Evolutionary conservation across 1,140 invertebrate genomes (phyloP), one percentile per base, ranked within the genome.

Genomic region (Marisa cornuarietis): DNA sequence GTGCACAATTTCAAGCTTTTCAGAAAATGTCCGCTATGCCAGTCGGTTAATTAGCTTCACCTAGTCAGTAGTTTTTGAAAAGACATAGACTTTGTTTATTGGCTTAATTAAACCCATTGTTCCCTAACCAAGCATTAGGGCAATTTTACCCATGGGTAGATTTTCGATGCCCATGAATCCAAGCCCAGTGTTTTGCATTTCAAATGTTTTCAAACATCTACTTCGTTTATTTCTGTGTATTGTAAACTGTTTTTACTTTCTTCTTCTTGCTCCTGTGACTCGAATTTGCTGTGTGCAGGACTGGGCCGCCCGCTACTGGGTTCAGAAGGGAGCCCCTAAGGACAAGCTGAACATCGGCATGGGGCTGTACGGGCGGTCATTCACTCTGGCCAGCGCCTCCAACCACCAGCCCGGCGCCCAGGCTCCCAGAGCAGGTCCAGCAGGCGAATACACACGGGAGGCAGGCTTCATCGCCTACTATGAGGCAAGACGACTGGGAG

Each of bases 341-440:
- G 95, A 97, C 85, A 99, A 99, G 91, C 92, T 99, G 72, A 94
- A 99, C 77, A 96, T 99, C 87, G 98, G 98, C 83, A 96, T 99
- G 95, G 95, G 97, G 4, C 58, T 85, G 24, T 89, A 87, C 76
- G 88, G 84, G 8, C 78, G 85, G 0, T 77, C 83, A 7, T 89
- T 87, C 73, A 85, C 83, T 0, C 79, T 89, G 54, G 69, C 72
- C 24, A 72, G 79, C 18, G 24, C 82, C 9, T 76, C 79, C 49
- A 68, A 83, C 42, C 31, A 74, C 16, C 26, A 42, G 7, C 54
- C 86, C 6, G 83, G 83, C 14, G 81, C 82, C 6, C 74, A 82
- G 16, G 81, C 83, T 7, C 66, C 68, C 14, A 81, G 85, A 16
- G 77, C 79, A 1, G 85, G 86, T 10, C 62, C 69, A 42, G 92